phyloP scores from a whole-genome alignment of 2,113 vertebrate genomes.

The Sylvia atricapilla region DNA sequence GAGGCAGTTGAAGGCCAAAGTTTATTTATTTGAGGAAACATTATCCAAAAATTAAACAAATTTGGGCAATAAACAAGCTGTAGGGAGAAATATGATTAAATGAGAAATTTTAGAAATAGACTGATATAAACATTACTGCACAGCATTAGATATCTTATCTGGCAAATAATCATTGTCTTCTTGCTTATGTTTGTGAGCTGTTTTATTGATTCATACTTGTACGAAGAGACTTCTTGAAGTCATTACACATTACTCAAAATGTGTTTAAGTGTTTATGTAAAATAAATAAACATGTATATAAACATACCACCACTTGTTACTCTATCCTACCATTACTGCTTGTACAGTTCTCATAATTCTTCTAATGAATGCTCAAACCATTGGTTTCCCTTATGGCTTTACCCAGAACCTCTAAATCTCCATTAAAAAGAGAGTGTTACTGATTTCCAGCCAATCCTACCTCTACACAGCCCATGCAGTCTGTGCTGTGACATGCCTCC shows the following conservation, averaged over 20 bases:
- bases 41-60: neutral
- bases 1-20: neutral
- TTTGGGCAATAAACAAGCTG: neutral
- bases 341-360: neutral
- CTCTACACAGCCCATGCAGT: neutral
- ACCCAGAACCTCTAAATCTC: neutral
- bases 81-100: neutral
- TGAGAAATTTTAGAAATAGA: neutral
- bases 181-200: neutral
- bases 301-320: neutral
- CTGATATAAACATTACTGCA: neutral
- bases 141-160: neutral
- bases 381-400: neutral
- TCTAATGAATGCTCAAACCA: neutral
- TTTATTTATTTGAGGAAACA: constrained; percentile 6
- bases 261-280: neutral
- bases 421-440: neutral
- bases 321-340: neutral
- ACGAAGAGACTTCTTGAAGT: neutral
- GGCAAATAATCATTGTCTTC: neutral
- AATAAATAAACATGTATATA: neutral
- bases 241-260: neutral
- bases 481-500: neutral
- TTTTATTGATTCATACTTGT: neutral
- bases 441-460: neutral